These are phyloP conservation scores for Actinia tenebrosa DNA, from an alignment of 64 coral and sea anemone species.

Conservation along the genomic window DNA sequence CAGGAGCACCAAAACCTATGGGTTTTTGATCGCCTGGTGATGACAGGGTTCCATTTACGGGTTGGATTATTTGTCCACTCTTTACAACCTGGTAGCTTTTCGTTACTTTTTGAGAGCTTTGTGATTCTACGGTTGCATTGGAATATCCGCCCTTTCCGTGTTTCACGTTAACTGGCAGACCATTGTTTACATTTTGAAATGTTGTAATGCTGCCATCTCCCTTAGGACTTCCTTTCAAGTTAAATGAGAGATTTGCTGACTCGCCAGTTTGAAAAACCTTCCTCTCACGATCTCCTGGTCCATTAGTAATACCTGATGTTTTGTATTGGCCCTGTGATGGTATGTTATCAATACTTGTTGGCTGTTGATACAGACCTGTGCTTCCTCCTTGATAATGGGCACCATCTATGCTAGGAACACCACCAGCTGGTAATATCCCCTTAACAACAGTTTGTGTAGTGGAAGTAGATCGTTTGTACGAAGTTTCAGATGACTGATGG, in stretches of 20 bases:
- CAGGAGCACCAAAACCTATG: neutral
- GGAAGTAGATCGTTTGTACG: neutral
- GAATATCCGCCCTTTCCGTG: neutral
- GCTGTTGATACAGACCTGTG: neutral
- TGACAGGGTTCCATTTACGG: neutral
- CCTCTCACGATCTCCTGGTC: neutral
- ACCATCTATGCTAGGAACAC: neutral
- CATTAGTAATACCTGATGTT: neutral
- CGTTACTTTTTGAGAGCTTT: conserved; percentile 4
- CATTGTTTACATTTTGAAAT: neutral
- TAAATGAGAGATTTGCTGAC: neutral
- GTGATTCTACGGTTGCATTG: neutral
- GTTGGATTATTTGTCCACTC: neutral
- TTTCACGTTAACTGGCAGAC: neutral
- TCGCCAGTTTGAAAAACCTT: neutral
- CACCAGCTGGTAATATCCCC: neutral
- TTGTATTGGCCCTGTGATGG: neutral
- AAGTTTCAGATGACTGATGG: conserved; percentile 12
- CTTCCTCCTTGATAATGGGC: neutral
- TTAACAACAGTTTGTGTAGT: conserved; percentile 9
- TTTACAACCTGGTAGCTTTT: conserved; percentile 5
- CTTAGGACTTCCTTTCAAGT: neutral
- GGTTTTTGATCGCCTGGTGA: neutral
- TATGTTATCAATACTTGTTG: neutral
- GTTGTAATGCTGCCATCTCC: neutral